Evolutionary conservation across 2,113 vertebrate species (phyloP).

Genomic region (Falcunculus frontatus): DNA sequence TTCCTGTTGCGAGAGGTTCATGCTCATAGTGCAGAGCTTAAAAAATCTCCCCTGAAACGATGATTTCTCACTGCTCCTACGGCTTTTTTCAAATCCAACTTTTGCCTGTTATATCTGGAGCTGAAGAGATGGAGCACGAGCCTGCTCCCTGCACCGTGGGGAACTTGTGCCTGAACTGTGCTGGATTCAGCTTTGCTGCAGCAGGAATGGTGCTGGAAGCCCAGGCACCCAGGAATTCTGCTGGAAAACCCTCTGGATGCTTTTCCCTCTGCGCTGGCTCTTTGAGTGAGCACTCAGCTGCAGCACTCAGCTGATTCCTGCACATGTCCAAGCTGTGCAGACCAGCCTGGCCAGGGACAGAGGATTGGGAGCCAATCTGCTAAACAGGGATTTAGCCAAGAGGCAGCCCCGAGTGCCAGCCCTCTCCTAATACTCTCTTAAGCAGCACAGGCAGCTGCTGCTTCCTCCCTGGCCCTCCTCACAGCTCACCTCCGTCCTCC

Average conservation of each 20-base stretch:
- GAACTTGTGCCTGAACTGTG: neutral
- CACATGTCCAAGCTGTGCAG: neutral
- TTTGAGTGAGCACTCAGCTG: neutral
- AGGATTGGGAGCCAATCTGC: neutral
- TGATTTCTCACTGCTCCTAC: neutral
- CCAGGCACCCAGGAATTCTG: neutral
- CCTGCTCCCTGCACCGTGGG: neutral
- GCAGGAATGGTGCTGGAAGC: neutral
- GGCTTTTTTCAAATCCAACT: neutral
- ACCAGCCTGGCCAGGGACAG: neutral
- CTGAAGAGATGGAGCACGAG: neutral
- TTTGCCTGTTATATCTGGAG: neutral
- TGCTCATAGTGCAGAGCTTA: neutral
- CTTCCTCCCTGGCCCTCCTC: neutral
- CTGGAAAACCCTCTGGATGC: neutral
- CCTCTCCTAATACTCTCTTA: neutral
- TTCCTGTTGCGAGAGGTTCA: neutral
- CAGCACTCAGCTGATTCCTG: neutral
- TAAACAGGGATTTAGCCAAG: constrained; percentile 48
- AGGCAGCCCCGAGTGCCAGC: neutral
- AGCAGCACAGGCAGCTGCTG: neutral
- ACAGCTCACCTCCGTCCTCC: neutral
- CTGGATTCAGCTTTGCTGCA: neutral
- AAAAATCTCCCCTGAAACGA: neutral
- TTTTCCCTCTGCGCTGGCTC: neutral